Evolutionary conservation across 2,113 vertebrate species (phyloP), one percentile per base, ranked within the genome.

Genomic region (Notiomystis cincta): DNA sequence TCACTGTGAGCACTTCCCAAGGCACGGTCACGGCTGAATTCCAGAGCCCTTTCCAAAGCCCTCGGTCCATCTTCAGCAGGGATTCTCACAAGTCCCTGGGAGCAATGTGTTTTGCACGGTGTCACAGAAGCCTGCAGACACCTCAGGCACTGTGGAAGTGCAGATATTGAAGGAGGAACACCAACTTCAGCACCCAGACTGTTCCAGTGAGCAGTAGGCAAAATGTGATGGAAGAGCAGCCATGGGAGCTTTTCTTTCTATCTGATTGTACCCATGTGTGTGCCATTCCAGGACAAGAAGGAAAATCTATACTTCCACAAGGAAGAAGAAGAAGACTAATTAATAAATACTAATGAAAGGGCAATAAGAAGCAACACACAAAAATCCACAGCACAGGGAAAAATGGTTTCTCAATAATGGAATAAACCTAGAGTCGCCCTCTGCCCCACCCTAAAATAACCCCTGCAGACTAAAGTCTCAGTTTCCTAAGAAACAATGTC

Each of bases 401-500:
- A 84, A 94, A 54, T 2, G 1, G 1, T 40, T 71, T 82, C 54
- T 54, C 54, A 85, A 60, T 21, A 76, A 54, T 40, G n/a, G 92
- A 82, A 69, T 61, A 90, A 79, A 85, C 19, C 14, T 71, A 30
- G 61, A 85, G 53, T 69, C n/a, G 1, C 35, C 10, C 24, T 91
- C 24, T 87, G 70, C 50, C 85, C 62, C 85, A 82, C 94, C 88
- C 64, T 77, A 82, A 87, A 88, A 65, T 69, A 87, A 88, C 28
- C 54, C 45, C n/a, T 0, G 0, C 48, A 28, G 47, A 71, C 78
- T 87, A 64, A 53, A 62, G 70, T 90, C 65, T 80, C 67, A 17
- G 37, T 88, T 92, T 92, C 69, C 31, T 65, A 45, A 76, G 81
- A 79, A 95, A 90, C 75, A 94, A 82, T 82, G 79, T 45, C 57